Evolutionary conservation across 2,797 vertebrate genomes (phyloP), one percentile per base, ranked within the genome.

Genomic region (Presbytis comata): DNA sequence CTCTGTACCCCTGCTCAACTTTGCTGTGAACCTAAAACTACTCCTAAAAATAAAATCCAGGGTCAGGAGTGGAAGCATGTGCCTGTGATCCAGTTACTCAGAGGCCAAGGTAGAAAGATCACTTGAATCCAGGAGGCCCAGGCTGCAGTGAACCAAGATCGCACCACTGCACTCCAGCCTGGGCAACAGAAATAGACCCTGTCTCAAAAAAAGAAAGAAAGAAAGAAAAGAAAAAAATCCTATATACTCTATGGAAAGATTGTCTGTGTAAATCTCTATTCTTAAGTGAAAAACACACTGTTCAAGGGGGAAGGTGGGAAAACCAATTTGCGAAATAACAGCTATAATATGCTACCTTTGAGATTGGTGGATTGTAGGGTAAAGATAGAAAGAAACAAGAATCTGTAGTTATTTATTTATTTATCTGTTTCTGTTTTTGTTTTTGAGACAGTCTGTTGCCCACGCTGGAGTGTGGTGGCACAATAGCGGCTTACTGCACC

Each of bases 21-120:
- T 72, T 93, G 82, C 61, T 96, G 14, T 81, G 55, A 96, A 90
- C 55, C 53, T 90, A 74, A 84, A 83, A 86, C 30, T 55, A 36
- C 36, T 46, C 64, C 83, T 55, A 93, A 93, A 84, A 80, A 75
- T 59, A 76, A 75, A 75, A 41, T 28, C 12, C 61, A n/a, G 30
- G n/a, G 19, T n/a, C 67, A 39, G n/a, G n/a, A 21, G 9, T 36
- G 19, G n/a, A 36, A 19, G 19, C n/a, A 36, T 8, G 5, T 44
- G 72, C 39, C 24, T 44, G 72, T 41, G 39, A n/a, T 75, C 41
- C 74, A 28, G 13, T 28, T 28, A 75, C 14, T 75, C 13, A 44
- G 41, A 75, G 70, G 36, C 36, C 19, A 21, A 72, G 21, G 70
- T 24, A 5, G 36, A 36, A 72, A 22, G 36, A 39, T 3, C 19